Base-by-base conservation (phyloP, 1,140 invertebrate species). In the Zaprionus capensis region DNA sequence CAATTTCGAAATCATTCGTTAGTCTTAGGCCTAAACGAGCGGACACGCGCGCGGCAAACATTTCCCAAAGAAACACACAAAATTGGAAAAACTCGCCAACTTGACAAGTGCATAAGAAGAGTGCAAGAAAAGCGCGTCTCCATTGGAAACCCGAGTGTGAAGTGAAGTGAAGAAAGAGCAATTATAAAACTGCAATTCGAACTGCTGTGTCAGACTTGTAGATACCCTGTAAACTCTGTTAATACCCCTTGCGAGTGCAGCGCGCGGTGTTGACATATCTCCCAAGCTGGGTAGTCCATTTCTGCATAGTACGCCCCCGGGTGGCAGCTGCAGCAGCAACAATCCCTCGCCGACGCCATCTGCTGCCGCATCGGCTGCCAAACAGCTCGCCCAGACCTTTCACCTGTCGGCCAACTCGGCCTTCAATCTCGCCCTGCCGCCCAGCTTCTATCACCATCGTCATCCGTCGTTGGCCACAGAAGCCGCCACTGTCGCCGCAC, bases 241-340 rank as follows among this genome's bases (percentile, higher is more conserved):
- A 20, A 20, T 31, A 41, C 1, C 44, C 38, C 15, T 51, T 68
- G 26, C 38, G 53, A 63, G 62, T 61, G 76, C 55, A 31, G 24
- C 28, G 11, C 44, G 51, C 61, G 41, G 41, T 22, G 12, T 22
- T 34, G 41, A 80, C 14, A 44, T 61, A 58, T 24, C 46, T 73
- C 57, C 75, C 91, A 92, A 91, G 80, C 92, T 92, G 92, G 92
- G 92, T 92, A 92, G 92, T 84, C 92, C 92, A 78, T 92, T 85
- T 65, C 73, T 92, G 69, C 75, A 77, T 62, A 66, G 67, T 28
- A 90, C 87, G 78, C 82, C 87, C 56, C 66, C 83, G 74, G 84
- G 76, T 86, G 86, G 81, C 61, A 81, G 76, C 76, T 87, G 71
- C 81, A 81, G 71, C 64, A 61, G 75, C 75, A 78, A 81, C 66